Conservation (phyloP, 2,113 vertebrate species). For the Diadophis punctatus region DNA sequence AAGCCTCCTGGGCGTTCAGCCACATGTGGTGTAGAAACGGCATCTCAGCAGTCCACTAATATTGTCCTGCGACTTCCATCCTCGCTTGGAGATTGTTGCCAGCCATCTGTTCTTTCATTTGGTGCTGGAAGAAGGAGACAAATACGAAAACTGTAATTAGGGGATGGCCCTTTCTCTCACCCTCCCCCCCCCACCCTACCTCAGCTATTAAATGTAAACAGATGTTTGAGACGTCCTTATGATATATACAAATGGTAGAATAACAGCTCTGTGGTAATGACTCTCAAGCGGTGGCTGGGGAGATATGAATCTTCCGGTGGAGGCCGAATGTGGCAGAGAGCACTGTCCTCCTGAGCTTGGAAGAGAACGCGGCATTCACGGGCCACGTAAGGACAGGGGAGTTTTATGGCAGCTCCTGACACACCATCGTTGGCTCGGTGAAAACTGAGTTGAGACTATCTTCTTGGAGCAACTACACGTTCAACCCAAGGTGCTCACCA, state of each 20-base stretch:
- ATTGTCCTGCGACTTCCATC: constrained; percentile 11
- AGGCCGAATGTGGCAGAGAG: constrained; percentile 29
- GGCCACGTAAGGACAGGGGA: constrained; percentile 45
- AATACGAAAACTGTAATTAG: constrained; percentile 10
- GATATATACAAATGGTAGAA: constrained; percentile 34
- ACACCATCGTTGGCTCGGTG: not conserved
- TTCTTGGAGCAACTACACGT: not conserved
- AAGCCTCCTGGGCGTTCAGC: not conserved
- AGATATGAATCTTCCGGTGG: constrained; percentile 34
- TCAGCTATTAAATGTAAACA: constrained; percentile 46
- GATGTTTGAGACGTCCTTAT: constrained; percentile 42
- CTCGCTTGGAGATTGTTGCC: not conserved
- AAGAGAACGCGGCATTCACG: constrained; percentile 19
- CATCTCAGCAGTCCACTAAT: constrained; percentile 20
- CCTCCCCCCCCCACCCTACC: not conserved
- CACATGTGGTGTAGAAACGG: constrained; percentile 11
- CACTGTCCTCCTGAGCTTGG: constrained; percentile 14
- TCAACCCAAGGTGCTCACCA: not conserved
- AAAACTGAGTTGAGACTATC: constrained; percentile 1
- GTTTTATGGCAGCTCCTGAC: not conserved
- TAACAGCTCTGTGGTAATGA: constrained; percentile 41
- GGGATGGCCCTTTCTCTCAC: not conserved
- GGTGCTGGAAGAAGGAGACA: constrained; percentile 19
- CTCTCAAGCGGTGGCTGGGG: constrained; percentile 41
- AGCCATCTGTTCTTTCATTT: constrained; percentile 29